phyloP scores from a whole-genome alignment of 2,113 vertebrate species.

The Apteryx mantelli region DNA sequence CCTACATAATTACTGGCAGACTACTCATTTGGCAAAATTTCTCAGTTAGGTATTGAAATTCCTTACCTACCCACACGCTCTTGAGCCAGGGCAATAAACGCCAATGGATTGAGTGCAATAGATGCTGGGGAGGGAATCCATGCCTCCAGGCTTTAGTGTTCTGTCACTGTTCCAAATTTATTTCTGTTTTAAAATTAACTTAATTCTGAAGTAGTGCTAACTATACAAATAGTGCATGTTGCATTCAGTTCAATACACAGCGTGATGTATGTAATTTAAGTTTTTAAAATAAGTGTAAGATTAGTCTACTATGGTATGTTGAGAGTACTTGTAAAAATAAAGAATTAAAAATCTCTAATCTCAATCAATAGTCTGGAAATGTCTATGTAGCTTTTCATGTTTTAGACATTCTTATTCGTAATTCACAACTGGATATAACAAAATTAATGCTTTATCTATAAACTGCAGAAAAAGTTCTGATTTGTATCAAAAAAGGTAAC shows the following conservation, averaged over 20 bases:
- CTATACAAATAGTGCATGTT: neutral
- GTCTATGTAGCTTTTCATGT: neutral
- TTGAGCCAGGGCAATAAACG: neutral
- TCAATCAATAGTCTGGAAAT: neutral
- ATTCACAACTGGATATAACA: constrained; percentile 6
- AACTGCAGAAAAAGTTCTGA: neutral
- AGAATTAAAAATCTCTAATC: neutral
- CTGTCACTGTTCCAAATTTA: neutral
- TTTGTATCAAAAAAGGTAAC: neutral
- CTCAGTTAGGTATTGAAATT: neutral
- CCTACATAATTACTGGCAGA: neutral
- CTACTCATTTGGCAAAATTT: neutral
- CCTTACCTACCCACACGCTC: neutral
- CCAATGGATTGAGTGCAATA: neutral
- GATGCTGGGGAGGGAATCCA: fast-evolving
- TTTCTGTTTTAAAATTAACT: neutral
- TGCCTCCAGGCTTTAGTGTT: neutral
- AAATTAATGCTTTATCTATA: constrained; percentile 20
- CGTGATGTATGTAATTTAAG: neutral
- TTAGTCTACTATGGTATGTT: neutral
- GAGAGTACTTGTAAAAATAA: neutral
- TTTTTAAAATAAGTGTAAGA: neutral
- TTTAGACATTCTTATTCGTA: constrained; percentile 4
- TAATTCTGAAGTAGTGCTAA: neutral
- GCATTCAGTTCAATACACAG: neutral